Evolutionary conservation across 2,888 invertebrate species (phyloP), one percentile per base, ranked within the genome.

Genomic region (Phania funesta): DNA sequence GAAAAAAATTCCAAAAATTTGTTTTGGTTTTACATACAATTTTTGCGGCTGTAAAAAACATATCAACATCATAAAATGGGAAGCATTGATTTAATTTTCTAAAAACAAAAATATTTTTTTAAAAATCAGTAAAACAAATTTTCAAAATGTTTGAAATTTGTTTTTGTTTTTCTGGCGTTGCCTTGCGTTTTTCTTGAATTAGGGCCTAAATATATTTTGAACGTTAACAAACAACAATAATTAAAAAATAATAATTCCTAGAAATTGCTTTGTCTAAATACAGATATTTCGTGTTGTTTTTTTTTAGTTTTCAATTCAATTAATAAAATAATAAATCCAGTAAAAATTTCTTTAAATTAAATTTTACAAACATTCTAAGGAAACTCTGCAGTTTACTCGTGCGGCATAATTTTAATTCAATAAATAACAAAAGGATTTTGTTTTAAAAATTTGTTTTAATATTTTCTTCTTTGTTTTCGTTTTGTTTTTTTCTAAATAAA

Each of bases 381-480:
- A 9, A 18, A 38, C 18, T n/a, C 20, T 26, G 9, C 46, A 26
- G 52, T 64, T 50, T 13, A 38, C 13, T 38, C 4, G n/a, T 38
- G 26, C 13, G n/a, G 2, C 35, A 11, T 13, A 13, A 13, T 11
- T 20, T 4, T 3, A 41, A 73, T 52, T 52, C 41, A 54, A 48
- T 41, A 46, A 64, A 64, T 50, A 56, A 2, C 11, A 13, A 70
- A 62, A 70, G n/a, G 24, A 8, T 24, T 58, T 41, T 16, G n/a
- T 70, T 64, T 16, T 20, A 71, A 78, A 64, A 78, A 71, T 58
- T 16, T 44, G 54, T 54, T 76, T 54, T n/a, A 48, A 48, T 48
- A 22, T 24, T 32, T 35, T 44, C 18, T 18, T 48, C 48, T 26
- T 0, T 26, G 3, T 38, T 4, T 38, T 38, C 13, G n/a, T 38